Evolutionary conservation across 2,797 vertebrate species (phyloP).

Genomic region (Pangasius larnaudii): DNA sequence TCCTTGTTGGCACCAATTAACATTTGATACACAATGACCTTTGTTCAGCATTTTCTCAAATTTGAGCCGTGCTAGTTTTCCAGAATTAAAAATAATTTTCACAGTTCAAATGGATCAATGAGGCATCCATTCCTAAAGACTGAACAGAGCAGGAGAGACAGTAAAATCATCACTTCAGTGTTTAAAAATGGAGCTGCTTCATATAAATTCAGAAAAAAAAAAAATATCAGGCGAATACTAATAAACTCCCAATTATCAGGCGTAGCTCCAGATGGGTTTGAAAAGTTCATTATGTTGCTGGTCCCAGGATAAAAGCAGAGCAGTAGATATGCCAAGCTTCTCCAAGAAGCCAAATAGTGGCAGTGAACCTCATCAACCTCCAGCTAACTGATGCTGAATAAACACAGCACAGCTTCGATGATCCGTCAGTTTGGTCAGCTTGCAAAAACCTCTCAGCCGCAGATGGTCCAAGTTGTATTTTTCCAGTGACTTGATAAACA

Average conservation of each 20-base stretch:
- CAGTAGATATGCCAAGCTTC: not conserved
- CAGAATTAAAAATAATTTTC: not conserved
- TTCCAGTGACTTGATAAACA: slow-evolving; percentile 11
- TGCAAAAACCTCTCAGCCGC: slow-evolving; percentile 4
- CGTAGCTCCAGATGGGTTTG: not conserved
- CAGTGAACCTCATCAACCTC: slow-evolving; percentile 24
- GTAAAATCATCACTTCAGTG: not conserved
- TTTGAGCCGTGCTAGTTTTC: not conserved
- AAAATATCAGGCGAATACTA: not conserved
- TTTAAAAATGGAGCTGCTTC: not conserved
- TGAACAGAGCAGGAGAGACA: not conserved
- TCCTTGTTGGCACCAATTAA: not conserved
- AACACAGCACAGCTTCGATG: slow-evolving; percentile 1
- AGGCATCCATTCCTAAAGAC: not conserved
- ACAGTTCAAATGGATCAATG: not conserved
- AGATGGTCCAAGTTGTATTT: not conserved
- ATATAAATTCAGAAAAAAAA: not conserved
- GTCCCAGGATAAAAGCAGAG: not conserved
- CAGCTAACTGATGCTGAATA: slow-evolving; percentile 25
- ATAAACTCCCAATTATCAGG: not conserved
- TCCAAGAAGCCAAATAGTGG: slow-evolving; percentile 19
- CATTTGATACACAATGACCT: slow-evolving; percentile 5
- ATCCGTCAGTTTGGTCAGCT: slow-evolving; percentile 14
- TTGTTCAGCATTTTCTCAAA: not conserved
- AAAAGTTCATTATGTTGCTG: slow-evolving; percentile 6